Base-by-base conservation (phyloP, 2,888 invertebrate genomes). In the Bedellia somnulentella region DNA sequence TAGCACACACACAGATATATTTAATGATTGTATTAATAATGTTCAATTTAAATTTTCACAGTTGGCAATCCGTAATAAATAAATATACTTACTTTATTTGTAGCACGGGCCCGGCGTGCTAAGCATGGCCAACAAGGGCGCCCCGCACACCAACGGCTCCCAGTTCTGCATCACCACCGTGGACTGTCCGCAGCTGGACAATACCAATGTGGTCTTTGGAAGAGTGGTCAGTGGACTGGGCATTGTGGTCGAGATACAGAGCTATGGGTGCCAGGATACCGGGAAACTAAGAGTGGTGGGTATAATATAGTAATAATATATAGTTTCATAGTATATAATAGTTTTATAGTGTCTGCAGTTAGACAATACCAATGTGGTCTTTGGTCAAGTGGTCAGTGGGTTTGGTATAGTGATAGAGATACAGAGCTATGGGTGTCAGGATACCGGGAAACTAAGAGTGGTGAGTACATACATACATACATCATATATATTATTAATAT, bases 101-200 rank as follows among this genome's bases (percentile, higher is more conserved):
- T 77, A 90, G 78, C 80, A 82, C 22, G 58, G 70, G 1, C 76
- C 73, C 27, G 89, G 89, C 2, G 76, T 81, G 1, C 68, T 91
- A 1, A 88, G 88, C 44, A 88, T 89, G 87, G 85, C 86, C 44
- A 97, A 87, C 64, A 85, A 78, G 56, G 94, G 85, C 30, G 55
- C 58, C 42, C 81, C 82, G 9, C 79, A 97, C 57, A 89, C 92
- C 5, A 97, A 96, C 57, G 90, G 89, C 39, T 96, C 96, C 0
- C 98, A 98, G 66, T 98, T 98, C 70, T 92, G 95, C 52, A 89
- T 97, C 34, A 88, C 90, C 1, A 82, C 85, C 1, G 84, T 82
- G 2, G 80, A 83, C 2, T 88, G 89, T 46, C 66, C 80, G 1
- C 92, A 93, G 52, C 67, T 93, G 26, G 87, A 93, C 56, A 85